Evolutionary conservation across 1,140 invertebrate genomes (phyloP).

Genomic region (Lycorma delicatula): DNA sequence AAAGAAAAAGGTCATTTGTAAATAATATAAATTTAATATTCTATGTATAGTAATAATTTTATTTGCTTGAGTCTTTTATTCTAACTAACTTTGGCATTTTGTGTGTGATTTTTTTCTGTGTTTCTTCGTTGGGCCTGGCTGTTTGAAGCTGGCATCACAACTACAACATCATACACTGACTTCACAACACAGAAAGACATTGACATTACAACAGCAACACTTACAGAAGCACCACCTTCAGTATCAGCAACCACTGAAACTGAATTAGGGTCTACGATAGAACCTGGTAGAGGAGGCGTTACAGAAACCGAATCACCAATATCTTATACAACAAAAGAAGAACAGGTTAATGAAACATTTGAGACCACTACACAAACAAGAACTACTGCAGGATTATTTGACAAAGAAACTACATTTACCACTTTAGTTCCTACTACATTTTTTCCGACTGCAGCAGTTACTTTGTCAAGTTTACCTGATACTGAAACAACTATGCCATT

Average conservation of each 20-base stretch:
- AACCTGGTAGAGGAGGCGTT: neutral
- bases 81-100: slow-evolving; percentile 20
- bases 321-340: too few relatives aligned
- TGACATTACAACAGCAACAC: neutral
- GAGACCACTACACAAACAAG: too few relatives aligned
- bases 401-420: too few relatives aligned
- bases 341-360: too few relatives aligned
- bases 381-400: neutral
- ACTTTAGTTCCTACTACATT: too few relatives aligned
- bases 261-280: too few relatives aligned
- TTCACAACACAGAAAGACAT: neutral
- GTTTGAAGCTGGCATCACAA: slow-evolving; percentile 29
- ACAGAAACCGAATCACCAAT: neutral
- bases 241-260: slow-evolving; percentile 24
- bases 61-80: slow-evolving; percentile 1
- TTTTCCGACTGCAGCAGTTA: too few relatives aligned
- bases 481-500: too few relatives aligned
- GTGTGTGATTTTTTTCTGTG: slow-evolving; percentile 16
- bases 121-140: slow-evolving; percentile 22
- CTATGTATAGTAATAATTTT: too few relatives aligned
- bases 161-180: slow-evolving; percentile 16
- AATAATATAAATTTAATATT: too few relatives aligned
- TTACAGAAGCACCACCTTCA: slow-evolving; percentile 15
- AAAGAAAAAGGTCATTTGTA: too few relatives aligned
- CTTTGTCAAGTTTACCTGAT: too few relatives aligned